These are phyloP conservation scores for Willowsia nigromaculata DNA, from an alignment of 2,888 invertebrate genomes.

Conservation along the genomic window DNA sequence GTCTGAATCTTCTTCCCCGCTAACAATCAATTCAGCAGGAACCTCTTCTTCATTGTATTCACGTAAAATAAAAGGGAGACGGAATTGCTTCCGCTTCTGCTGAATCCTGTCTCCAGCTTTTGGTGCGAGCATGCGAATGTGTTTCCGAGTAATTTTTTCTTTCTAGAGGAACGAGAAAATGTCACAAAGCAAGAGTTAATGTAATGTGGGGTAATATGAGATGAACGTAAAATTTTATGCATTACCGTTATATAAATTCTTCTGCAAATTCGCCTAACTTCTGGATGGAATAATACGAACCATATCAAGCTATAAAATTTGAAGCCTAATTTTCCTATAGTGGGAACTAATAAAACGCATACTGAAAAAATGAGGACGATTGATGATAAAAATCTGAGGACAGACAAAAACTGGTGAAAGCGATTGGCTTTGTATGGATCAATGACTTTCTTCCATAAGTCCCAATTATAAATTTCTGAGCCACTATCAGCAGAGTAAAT, in stretches of 20 bases:
- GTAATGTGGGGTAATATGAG: background rate
- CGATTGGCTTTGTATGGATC: background rate
- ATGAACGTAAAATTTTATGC: background rate
- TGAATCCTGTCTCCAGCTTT: slow-evolving; percentile 7
- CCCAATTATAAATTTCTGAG: background rate
- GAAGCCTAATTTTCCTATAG: background rate
- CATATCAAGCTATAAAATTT: slow-evolving; percentile 40
- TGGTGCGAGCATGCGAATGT: background rate
- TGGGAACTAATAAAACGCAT: background rate
- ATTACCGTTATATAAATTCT: slow-evolving; percentile 37
- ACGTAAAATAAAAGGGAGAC: slow-evolving; percentile 45
- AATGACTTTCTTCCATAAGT: background rate
- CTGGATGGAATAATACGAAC: slow-evolving; percentile 41
- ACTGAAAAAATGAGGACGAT: background rate
- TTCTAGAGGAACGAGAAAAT: slow-evolving; percentile 7
- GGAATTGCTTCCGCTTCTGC: background rate
- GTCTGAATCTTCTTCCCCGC: slow-evolving; percentile 40
- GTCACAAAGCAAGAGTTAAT: background rate
- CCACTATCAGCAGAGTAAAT: slow-evolving; percentile 37
- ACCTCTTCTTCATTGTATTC: slow-evolving; percentile 61
- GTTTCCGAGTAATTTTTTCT: slow-evolving; percentile 48
- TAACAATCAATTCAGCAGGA: slow-evolving; percentile 39
- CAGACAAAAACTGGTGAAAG: background rate
- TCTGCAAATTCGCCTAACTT: slow-evolving; percentile 24
- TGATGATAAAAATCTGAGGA: background rate